These are phyloP conservation scores for Chrysolina americana DNA, from an alignment of 2,888 invertebrate species.

Conservation along the genomic window DNA sequence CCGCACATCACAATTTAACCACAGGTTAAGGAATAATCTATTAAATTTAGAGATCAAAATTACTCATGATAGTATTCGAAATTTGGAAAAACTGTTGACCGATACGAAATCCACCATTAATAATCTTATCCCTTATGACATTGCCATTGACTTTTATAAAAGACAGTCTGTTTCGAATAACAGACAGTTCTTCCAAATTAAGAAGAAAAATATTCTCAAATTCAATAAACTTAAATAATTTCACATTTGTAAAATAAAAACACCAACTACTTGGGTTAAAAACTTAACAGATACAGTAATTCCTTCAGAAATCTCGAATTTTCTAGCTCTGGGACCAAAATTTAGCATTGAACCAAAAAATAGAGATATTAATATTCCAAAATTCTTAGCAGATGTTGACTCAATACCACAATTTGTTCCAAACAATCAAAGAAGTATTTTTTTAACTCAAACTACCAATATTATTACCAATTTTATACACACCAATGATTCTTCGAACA, in stretches of 20 bases:
- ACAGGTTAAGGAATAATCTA: conserved; percentile 26
- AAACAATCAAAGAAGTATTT: conserved; percentile 17
- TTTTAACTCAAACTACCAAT: conserved; percentile 6
- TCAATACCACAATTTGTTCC: conserved; percentile 3
- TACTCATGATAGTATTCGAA: conserved; percentile 22
- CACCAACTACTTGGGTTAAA: neutral
- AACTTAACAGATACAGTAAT: conserved; percentile 4
- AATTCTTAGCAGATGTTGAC: neutral
- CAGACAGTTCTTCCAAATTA: conserved; percentile 2
- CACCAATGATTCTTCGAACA: neutral
- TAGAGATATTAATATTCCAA: conserved; percentile 5
- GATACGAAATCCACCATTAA: conserved; percentile 22
- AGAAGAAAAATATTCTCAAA: neutral
- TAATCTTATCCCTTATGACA: conserved; percentile 25
- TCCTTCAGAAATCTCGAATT: conserved; percentile 10
- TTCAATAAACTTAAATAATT: conserved; percentile 16
- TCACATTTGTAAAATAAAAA: neutral
- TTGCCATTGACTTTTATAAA: conserved; percentile 10
- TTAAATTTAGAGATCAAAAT: conserved; percentile 24
- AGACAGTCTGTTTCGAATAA: conserved; percentile 7
- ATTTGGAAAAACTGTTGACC: conserved; percentile 9
- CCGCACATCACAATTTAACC: conserved; percentile 14
- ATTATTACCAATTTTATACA: conserved; percentile 22
- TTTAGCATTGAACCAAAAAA: conserved; percentile 27
- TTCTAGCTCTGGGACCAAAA: conserved; percentile 25